phyloP scores from a whole-genome alignment of 2,888 invertebrate genomes.

The Arrhopalites spinosus region DNA sequence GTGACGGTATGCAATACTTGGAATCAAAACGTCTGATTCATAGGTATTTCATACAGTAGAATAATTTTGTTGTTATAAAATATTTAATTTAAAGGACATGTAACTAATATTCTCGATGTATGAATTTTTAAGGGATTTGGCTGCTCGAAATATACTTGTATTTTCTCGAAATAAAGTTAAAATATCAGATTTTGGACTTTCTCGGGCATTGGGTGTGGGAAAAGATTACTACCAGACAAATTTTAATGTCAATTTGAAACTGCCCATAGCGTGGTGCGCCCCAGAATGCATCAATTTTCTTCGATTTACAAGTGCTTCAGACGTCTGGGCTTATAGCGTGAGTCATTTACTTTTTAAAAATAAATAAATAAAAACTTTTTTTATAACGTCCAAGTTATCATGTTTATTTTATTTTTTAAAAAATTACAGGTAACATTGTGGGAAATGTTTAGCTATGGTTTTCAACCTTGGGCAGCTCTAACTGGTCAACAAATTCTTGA shows the following conservation, averaged over 20 bases:
- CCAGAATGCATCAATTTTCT: constrained; percentile 96
- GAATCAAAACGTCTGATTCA: constrained; percentile 75
- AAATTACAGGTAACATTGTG: constrained; percentile 96
- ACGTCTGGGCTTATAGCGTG: constrained; percentile 99
- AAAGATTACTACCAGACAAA: constrained; percentile 99
- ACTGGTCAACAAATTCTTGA: constrained; percentile 93
- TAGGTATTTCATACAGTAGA: constrained; percentile 1
- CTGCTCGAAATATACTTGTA: constrained; percentile 95
- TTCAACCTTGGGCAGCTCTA: constrained; percentile 96
- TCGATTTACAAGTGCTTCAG: constrained; percentile 93
- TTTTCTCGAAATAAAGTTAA: constrained; percentile 96
- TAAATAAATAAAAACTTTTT: too few species aligned
- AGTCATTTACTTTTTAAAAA: too few species aligned
- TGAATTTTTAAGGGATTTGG: constrained; percentile 78
- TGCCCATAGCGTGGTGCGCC: constrained; percentile 99
- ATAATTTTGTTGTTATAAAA: neutral
- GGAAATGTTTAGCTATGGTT: constrained; percentile 99
- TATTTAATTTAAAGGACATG: neutral
- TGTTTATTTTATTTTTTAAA: too few species aligned
- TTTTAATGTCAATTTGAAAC: constrained; percentile 93
- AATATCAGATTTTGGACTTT: constrained; percentile 97
- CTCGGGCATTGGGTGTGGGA: constrained; percentile 92
- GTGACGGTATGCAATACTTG: constrained; percentile 97
- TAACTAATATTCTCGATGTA: neutral
- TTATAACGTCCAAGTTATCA: too few species aligned